phyloP scores from a whole-genome alignment of 2,797 vertebrate genomes.

The Harpagifer antarcticus region DNA sequence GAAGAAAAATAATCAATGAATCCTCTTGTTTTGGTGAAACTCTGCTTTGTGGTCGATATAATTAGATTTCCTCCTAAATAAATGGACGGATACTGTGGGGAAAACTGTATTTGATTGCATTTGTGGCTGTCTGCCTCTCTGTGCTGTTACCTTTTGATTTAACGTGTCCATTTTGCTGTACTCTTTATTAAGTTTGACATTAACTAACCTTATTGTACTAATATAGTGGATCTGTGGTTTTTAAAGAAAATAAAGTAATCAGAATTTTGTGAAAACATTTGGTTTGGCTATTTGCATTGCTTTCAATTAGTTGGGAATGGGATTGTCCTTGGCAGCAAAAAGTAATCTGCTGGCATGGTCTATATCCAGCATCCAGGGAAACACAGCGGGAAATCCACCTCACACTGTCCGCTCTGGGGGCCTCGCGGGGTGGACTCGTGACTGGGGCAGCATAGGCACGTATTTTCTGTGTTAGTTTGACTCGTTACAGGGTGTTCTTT shows the following conservation, averaged over 20 bases:
- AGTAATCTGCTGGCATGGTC: no score
- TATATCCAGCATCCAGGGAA: no score
- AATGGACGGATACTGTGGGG: conserved; percentile 27
- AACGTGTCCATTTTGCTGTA: conserved; percentile 41
- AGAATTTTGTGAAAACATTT: conserved; percentile 36
- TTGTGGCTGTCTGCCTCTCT: conserved; percentile 49
- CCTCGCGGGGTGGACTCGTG: no score
- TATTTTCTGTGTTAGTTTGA: no score
- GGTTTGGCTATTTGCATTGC: conserved; percentile 18
- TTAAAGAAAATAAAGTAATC: conserved; percentile 71
- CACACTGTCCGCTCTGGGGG: no score
- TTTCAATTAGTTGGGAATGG: conserved; percentile 6
- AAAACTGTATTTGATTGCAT: conserved; percentile 31
- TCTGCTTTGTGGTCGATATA: conserved; percentile 19
- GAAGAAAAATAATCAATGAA: conserved; percentile 34
- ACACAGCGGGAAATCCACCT: no score
- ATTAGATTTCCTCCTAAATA: conserved; percentile 38
- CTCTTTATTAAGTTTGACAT: conserved; percentile 62
- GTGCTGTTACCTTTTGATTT: conserved; percentile 59
- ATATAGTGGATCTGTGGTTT: conserved; percentile 64
- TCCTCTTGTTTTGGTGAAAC: conserved; percentile 21
- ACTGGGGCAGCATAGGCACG: no score
- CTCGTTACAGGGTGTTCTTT: no score
- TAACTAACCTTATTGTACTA: conserved; percentile 51
- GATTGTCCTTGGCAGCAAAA: conserved; percentile 14